Base-by-base conservation (phyloP, 2,888 invertebrate genomes). In the Pollenia griseotomentosa region DNA sequence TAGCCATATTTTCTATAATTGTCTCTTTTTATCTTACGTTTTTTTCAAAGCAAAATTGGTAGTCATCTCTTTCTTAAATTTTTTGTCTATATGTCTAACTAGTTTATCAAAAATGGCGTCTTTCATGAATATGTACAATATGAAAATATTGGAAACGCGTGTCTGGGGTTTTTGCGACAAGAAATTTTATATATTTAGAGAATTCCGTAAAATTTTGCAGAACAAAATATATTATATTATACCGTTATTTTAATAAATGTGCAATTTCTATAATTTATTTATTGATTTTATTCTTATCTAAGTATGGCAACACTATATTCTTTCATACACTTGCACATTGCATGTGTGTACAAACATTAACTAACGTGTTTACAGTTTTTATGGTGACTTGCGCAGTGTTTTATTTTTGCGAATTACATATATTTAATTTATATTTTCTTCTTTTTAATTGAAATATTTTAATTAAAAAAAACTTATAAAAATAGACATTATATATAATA, bases 381-480 rank as follows among this genome's bases (percentile, higher is more conserved):
- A 19, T 89, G 33, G 33, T 6, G 91, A 88, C 91, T 90, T 91
- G 91, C 91, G 91, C 90, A 78, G 84, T 87, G 78, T 78, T 81
- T 81, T n/a, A 87, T 81, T 77, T 77, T 75, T 71, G 33, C 59
- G 48, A 79, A 70, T 61, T 48, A n/a, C n/a, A n/a, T n/a, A 6
- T 75, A 9, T 80, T 73, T 71, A 48, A 44, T n/a, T 70, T 65
- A 33, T 33, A 33, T 51, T 63, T n/a, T 61, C 19, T 11, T 48
- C 48, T 55, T 66, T 66, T 53, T 19, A 46, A 80, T 71, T n/a
- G 59, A 74, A 59, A 44, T 51, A 23, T 73, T 66, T 73, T 65
- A 48, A 44, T 75, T 70, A 40, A 51, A 59, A 65, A 68, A 83
- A 51, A 55, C 55, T 63, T 44, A 44, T 57, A 65, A 59, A 83